A percentile compares a stretch with the other conserved stretches of the same genome.
Conservation (phyloP, 2,888 invertebrate genomes). For the Eulithis prunata region DNA sequence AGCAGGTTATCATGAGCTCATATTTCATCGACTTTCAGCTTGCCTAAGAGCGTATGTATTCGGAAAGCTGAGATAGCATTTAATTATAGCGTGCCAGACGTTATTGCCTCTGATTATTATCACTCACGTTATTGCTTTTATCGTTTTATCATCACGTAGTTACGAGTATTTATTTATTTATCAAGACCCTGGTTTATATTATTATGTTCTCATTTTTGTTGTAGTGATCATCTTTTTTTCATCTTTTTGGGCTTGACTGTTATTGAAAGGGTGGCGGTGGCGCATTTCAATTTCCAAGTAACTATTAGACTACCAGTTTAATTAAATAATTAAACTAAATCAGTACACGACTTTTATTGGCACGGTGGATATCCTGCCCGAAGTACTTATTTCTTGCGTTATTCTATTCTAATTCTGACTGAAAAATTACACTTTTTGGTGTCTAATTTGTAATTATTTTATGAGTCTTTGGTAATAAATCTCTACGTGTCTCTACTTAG, state of each 20-base stretch:
- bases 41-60: constrained; percentile 10
- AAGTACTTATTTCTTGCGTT: too few species aligned
- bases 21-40: constrained; percentile 11
- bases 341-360: too few species aligned
- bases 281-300: constrained; percentile 50
- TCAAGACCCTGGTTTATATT: constrained; percentile 3
- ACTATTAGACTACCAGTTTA: constrained; percentile 36
- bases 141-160: constrained; percentile 36
- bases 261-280: constrained; percentile 35
- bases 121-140: constrained; percentile 20
- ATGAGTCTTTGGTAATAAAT: too few species aligned
- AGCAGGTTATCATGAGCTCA: constrained; percentile 8
- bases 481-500: too few species aligned
- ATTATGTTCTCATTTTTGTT: constrained; percentile 12
- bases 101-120: constrained; percentile 14
- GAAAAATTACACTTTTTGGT: too few species aligned
- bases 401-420: too few species aligned
- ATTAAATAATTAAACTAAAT: constrained; percentile 11
- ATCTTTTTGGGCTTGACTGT: constrained; percentile 49
- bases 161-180: constrained; percentile 23
- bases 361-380: too few species aligned
- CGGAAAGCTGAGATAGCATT: constrained; percentile 23
- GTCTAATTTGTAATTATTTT: too few species aligned
- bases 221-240: constrained; percentile 15
- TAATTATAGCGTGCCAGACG: constrained; percentile 24